Base-by-base conservation (phyloP, 2,113 vertebrate species). In the Blennius ocellaris region DNA sequence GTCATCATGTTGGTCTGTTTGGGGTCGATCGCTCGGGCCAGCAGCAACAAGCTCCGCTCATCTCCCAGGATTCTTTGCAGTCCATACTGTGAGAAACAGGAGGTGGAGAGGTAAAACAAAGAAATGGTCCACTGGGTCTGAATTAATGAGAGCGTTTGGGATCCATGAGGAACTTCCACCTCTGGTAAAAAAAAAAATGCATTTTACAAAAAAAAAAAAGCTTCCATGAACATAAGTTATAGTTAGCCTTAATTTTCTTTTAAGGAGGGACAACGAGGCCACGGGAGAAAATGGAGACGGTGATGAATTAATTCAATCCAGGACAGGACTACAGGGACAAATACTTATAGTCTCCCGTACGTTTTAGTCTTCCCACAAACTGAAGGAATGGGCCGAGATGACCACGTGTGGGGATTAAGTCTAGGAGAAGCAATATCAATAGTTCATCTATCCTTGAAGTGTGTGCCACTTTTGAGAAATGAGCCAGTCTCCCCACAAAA, bases 1-100 rank as follows among this genome's bases (percentile, higher is more conserved):
- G 96, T 99, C 98, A 99, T 99, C 96, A 98, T 98, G 82, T 87
- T 94, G 15, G 96, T 93, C 57, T 99, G 98, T 84, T 95, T 99
- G 63, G 97, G 97, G 89, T 99, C 98, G 75, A 99, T 93, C 1
- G 97, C 96, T 89, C 96, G 93, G 17, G 97, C 95, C 82, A 99
- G 71, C 30, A 99, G 84, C 60, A 97, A 84, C 17, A 99, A 94
- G 77, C 97, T 95, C 68, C 96, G 94, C 79, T 98, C 97, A 69
- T 99, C 97, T 76, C 95, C 96, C 57, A 99, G 72, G 87, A 99
- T 98, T 84, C 96, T 96, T 94, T 99, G 95, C 80, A 99, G 87
- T 59, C 97, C 97, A 73, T 96, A 99, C 97, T 99, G 83, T 75
- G 66, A 75, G 68, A 72, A 1, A 68, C 5, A 7, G 1, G 14